Evolutionary conservation across 2,113 vertebrate genomes (phyloP), one percentile per base, ranked within the genome.

Genomic region (Corvus cornix): DNA sequence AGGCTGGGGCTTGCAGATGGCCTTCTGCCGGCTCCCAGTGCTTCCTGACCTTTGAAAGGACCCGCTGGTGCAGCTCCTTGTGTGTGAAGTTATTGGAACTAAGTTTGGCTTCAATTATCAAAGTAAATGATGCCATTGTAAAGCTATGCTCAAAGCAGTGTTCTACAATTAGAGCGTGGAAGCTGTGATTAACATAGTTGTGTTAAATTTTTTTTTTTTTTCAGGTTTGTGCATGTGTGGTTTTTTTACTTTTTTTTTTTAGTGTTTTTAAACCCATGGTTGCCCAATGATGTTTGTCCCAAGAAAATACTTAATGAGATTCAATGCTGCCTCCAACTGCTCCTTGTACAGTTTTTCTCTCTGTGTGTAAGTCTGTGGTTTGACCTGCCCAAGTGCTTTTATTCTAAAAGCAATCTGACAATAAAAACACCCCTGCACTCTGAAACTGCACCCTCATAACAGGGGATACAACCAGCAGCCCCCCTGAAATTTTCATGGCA

Each of bases 21-120:
- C 97, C 97, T 97, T 98, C 97, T 98, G 97, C 97, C 80, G 97
- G 98, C 97, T 98, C 91, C 94, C 76, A 75, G 96, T 10, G 97
- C 98, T 98, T 98, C 98, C 98, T 98, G 97, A 89, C 95, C 98
- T 98, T 98, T 98, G 98, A 98, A 98, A 97, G 98, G 96, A 96
- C 98, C 97, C 8, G 31, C 96, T 19, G 89, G 96, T 97, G 96
- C 97, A 96, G 97, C 97, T 97, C 91, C 87, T 97, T 95, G 97
- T 98, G 97, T 97, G 97, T 63, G 55, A 97, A 98, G 98, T 97
- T 98, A 96, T 97, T 97, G 97, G 98, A 98, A 97, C 97, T 96
- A 79, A 93, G 96, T 96, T 98, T 98, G 98, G 97, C 98, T 98
- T 97, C 96, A 97, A 91, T 98, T 98, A 94, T 97, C 97, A 97